phyloP scores from a whole-genome alignment of 2,888 invertebrate genomes.

The Smittia sp. region DNA sequence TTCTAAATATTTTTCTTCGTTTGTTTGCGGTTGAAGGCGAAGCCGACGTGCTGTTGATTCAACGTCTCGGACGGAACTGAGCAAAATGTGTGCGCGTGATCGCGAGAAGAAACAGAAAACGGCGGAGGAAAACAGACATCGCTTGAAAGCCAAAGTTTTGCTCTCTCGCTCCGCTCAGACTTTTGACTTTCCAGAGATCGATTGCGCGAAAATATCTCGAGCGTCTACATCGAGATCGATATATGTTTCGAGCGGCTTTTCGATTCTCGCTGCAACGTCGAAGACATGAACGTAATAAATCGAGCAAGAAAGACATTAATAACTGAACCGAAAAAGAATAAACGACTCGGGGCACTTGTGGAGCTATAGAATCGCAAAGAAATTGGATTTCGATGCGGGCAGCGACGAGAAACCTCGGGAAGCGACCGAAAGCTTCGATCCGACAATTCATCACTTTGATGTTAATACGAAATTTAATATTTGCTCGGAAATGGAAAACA shows the following conservation, averaged over 20 bases:
- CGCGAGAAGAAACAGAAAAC: constrained; percentile 9
- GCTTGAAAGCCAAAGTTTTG: neutral
- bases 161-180: neutral
- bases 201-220: neutral
- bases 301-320: neutral
- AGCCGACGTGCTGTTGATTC: constrained; percentile 24
- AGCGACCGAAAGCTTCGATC: neutral
- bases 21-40: neutral
- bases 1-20: neutral
- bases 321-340: neutral
- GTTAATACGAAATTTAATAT: constrained; percentile 13
- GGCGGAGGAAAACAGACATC: neutral
- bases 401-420: neutral
- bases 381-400: constrained; percentile 17
- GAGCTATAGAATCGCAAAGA: neutral
- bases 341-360: neutral
- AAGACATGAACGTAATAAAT: constrained; percentile 11
- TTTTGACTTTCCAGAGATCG: neutral
- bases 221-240: no score
- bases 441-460: neutral
- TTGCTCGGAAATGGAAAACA: neutral
- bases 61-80: constrained; percentile 34
- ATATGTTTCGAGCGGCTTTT: no score
- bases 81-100: constrained; percentile 22
- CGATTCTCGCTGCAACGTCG: neutral